Percentiles rank a stretch among this genome's conserved stretches.
phyloP scores from a whole-genome alignment of 1,140 invertebrate genomes.

The Cydia strobilella region DNA sequence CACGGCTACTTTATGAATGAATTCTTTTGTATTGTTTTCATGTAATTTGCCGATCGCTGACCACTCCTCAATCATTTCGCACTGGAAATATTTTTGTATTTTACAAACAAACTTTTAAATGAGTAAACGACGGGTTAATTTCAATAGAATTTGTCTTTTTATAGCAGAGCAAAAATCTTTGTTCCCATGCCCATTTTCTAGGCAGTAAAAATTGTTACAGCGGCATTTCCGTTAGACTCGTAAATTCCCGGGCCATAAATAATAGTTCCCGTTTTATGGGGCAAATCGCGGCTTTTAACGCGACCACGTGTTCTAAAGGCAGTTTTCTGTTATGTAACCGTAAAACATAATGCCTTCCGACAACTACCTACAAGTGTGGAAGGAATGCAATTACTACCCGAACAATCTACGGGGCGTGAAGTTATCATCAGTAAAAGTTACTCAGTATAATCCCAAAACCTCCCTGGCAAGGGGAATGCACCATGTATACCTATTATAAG shows the following conservation, averaged over 20 bases:
- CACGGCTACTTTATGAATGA: no score
- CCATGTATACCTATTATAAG: no score
- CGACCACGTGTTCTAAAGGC: constrained; percentile 38
- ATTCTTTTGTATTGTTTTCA: no score
- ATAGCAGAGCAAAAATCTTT: background rate
- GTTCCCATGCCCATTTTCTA: constrained; percentile 10
- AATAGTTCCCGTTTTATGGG: constrained; percentile 39
- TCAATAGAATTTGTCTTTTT: background rate
- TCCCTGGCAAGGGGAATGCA: no score
- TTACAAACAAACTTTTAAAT: no score
- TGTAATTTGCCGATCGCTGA: no score
- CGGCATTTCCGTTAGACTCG: constrained; percentile 1
- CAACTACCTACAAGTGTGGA: background rate
- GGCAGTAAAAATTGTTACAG: constrained; percentile 23
- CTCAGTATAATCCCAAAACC: no score
- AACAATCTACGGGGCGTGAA: no score
- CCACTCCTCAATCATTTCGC: no score
- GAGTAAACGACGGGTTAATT: background rate
- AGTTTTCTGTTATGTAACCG: background rate
- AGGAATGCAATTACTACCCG: no score
- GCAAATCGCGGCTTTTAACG: constrained; percentile 46
- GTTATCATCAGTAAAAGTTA: no score
- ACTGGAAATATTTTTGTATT: no score
- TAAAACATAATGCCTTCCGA: background rate
- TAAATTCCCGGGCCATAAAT: constrained; percentile 41